Evolutionary conservation across 2,113 vertebrate genomes (phyloP).

Genomic region (Hippocampus barbouri): DNA sequence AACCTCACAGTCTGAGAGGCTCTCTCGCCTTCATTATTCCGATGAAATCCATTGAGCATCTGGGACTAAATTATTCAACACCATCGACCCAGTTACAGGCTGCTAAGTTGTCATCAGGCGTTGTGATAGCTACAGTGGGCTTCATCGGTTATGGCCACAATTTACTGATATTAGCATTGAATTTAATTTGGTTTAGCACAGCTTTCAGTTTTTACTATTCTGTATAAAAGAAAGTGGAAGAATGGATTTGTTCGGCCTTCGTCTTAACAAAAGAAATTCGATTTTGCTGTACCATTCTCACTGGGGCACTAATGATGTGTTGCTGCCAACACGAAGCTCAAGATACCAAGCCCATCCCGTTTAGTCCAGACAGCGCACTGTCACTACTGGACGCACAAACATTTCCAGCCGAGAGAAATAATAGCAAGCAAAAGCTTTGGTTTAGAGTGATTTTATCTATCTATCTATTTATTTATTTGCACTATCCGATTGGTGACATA

Average conservation of each 20-base stretch:
- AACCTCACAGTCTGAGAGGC: conserved; percentile 58
- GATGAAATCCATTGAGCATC: conserved; percentile 72
- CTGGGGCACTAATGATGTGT: conserved; percentile 58
- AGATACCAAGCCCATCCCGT: conserved; percentile 61
- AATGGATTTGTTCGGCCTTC: conserved; percentile 24
- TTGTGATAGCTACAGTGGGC: conserved; percentile 42
- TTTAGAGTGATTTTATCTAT: conserved; percentile 8
- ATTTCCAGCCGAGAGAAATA: conserved; percentile 43
- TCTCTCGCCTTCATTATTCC: conserved; percentile 70
- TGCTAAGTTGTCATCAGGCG: conserved; percentile 65
- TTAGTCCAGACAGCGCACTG: conserved; percentile 44
- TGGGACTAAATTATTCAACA: conserved; percentile 73
- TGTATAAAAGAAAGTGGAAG: conserved; percentile 21
- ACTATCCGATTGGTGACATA: background rate
- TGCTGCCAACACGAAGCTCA: conserved; percentile 49
- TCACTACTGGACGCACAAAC: conserved; percentile 38
- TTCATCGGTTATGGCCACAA: conserved; percentile 28
- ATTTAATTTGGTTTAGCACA: conserved; percentile 12
- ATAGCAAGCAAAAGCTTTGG: conserved; percentile 14
- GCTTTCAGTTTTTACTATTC: conserved; percentile 14
- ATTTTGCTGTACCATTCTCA: conserved; percentile 18
- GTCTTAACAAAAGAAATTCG: conserved; percentile 29
- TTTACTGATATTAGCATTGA: conserved; percentile 26
- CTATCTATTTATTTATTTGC: background rate
- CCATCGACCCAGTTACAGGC: conserved; percentile 70